Base-by-base conservation (phyloP, 2,113 vertebrate genomes). In the Oxygymnocypris stewartii region DNA sequence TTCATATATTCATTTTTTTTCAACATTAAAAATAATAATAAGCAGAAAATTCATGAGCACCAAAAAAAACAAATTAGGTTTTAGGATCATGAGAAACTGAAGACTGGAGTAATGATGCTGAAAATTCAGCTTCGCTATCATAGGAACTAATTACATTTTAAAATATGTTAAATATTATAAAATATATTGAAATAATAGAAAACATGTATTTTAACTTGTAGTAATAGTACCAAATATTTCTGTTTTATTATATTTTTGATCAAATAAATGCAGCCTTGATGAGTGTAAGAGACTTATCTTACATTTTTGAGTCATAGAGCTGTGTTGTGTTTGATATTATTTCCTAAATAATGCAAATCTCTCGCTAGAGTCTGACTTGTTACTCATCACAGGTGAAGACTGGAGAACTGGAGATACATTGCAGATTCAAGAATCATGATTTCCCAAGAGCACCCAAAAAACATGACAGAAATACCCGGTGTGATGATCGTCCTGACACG, bases 401-500 rank as follows among this genome's bases (percentile, higher is more conserved):
- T 54, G 77, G 11, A 37, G 51, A 79, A 40, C 10, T n/a, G 78
- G 5, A 23, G 40, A 76, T 23, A 40, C 67, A 23, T 4, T 10
- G 78, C 2, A 14, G n/a, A 63, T 18, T 42, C 37, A 63, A 28
- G 37, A 59, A 67, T 80, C 57, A 44, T 16, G 57, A 80, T 80
- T 63, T 65, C 13, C n/a, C 40, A 65, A 20, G 40, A 11, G 40
- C 13, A 65, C 16, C 44, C 63, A 18, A 2, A 31, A 65, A 47
- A 65, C 47, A 25, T 7, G 18, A 61, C 23, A 67, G 40, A 63
- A 71, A 82, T 35, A 49, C 10, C 25, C 31, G 54, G 63, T 51
- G 65, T 82, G 18, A 69, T 49, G 28, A 51, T 71, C 18, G 20
- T 59, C 35, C 69, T 84, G 82, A 84, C 49, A 59, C 74, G 74